These are phyloP conservation scores for Hartigia nigra DNA, from an alignment of 2,888 invertebrate genomes.

Conservation along the genomic window DNA sequence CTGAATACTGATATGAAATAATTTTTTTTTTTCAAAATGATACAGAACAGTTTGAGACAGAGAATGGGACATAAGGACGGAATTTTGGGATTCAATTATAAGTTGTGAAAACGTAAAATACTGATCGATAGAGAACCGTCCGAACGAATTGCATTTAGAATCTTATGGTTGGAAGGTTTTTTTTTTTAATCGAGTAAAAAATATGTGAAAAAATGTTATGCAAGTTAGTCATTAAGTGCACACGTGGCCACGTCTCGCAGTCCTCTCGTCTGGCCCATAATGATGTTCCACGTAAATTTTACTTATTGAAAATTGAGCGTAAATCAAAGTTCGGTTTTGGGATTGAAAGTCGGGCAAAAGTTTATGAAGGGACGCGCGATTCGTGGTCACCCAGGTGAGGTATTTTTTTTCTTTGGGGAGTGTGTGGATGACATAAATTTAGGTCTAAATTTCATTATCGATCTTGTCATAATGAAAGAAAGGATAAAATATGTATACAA, in stretches of 20 bases:
- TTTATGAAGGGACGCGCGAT: background rate
- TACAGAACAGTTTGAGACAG: background rate
- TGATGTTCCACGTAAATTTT: background rate
- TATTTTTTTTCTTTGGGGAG: background rate
- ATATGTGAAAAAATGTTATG: background rate
- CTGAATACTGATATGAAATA: background rate
- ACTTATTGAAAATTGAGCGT: background rate
- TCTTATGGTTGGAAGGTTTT: background rate
- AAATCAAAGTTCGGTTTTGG: background rate
- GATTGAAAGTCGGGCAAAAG: background rate
- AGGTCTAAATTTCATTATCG: background rate
- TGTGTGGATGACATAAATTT: background rate
- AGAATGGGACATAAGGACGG: background rate
- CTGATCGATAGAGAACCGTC: background rate
- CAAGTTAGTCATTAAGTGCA: background rate
- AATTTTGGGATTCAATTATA: background rate
- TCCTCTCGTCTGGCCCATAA: background rate
- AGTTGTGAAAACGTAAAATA: background rate
- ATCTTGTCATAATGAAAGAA: background rate
- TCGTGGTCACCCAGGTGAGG: background rate
- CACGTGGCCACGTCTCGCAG: background rate
- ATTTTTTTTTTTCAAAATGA: background rate
- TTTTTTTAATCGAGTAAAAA: background rate
- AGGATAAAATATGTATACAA: background rate
- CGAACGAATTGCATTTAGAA: background rate